phyloP scores from a whole-genome alignment of 2,888 invertebrate genomes.

The Hofmannophila pseudospretella region DNA sequence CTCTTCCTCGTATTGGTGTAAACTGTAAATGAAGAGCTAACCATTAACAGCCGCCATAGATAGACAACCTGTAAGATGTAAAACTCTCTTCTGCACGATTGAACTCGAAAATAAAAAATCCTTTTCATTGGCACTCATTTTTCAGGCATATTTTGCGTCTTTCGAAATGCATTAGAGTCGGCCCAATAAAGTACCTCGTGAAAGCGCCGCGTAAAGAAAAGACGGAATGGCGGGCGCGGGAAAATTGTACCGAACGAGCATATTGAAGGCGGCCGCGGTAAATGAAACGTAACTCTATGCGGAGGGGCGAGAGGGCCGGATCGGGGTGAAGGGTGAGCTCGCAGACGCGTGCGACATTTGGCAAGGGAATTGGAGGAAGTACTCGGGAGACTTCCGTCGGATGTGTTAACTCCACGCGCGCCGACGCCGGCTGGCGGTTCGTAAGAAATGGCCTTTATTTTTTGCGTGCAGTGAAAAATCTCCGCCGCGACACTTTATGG shows the following conservation, averaged over 20 bases:
- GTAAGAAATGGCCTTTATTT: slow-evolving; percentile 27
- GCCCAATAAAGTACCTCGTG: slow-evolving; percentile 31
- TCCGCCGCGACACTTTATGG: slow-evolving; percentile 17
- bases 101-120: neutral
- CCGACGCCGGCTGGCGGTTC: slow-evolving; percentile 10
- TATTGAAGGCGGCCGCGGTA: neutral
- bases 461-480: slow-evolving; percentile 31
- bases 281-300: slow-evolving; percentile 7
- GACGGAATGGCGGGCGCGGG: slow-evolving; percentile 23
- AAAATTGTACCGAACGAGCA: slow-evolving; percentile 21
- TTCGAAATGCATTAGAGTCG: slow-evolving; percentile 32
- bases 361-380: slow-evolving; percentile 34
- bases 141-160: slow-evolving; percentile 19
- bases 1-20: too few species aligned
- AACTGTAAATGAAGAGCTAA: too few species aligned
- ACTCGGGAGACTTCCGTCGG: slow-evolving; percentile 30
- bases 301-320: neutral
- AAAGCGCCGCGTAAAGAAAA: slow-evolving; percentile 30
- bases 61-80: too few species aligned
- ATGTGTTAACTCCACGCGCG: slow-evolving; percentile 32
- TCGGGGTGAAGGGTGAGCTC: slow-evolving; percentile 5
- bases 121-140: slow-evolving; percentile 6
- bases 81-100: too few species aligned
- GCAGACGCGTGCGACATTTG: slow-evolving; percentile 30
- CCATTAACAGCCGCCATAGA: too few species aligned